A percentile compares a stretch with the other conserved stretches of the same genome.
Conservation (phyloP, 2,888 invertebrate species). For the Drosophila meridiana region DNA sequence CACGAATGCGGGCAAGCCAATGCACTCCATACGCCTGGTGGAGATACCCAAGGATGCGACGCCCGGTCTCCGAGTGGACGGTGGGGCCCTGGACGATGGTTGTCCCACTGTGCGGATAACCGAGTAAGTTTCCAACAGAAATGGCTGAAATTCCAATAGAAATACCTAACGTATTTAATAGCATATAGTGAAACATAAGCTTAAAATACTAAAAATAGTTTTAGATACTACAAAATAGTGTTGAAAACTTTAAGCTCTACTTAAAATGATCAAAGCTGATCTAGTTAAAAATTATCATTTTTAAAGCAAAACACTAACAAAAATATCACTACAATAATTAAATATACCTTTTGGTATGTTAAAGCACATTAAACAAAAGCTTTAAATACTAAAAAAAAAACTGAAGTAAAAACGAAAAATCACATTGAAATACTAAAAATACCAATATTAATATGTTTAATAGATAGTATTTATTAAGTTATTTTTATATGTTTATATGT, state of each 20-base stretch:
- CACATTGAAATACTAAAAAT: too few relatives aligned
- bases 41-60: constrained; percentile 89
- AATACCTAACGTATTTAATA: not conserved
- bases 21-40: constrained; percentile 94
- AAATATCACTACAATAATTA: not conserved
- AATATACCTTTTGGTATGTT: not conserved
- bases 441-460: too few relatives aligned
- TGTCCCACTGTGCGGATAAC: constrained; percentile 89
- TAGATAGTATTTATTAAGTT: not conserved
- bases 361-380: not conserved
- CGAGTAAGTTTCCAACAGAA: constrained; percentile 86
- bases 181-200: not conserved
- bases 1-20: constrained; percentile 85
- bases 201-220: not conserved
- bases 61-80: constrained; percentile 87
- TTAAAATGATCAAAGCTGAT: not conserved
- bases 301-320: not conserved
- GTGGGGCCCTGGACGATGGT: constrained; percentile 74
- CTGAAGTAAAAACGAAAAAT: too few relatives aligned
- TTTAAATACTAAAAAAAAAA: not conserved
- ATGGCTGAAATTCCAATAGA: not conserved
- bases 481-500: not conserved
- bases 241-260: not conserved
- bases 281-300: not conserved
- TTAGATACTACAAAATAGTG: not conserved